These are phyloP conservation scores for Lycocorax pyrrhopterus DNA, from an alignment of 2,113 vertebrate species.

Conservation along the genomic window DNA sequence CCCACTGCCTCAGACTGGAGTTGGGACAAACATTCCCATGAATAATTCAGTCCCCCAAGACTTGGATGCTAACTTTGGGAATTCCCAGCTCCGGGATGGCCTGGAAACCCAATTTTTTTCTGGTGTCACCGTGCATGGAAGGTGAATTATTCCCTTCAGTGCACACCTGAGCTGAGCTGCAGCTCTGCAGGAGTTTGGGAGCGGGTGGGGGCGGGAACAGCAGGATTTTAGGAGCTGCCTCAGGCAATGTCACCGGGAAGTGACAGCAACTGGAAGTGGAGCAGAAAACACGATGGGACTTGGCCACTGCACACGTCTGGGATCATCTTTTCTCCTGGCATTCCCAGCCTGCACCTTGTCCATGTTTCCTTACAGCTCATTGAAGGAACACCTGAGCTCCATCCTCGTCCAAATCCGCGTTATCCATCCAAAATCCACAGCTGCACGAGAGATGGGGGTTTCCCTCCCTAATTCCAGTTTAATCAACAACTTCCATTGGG, in stretches of 20 bases:
- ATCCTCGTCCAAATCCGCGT: not conserved
- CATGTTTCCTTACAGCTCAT: not conserved
- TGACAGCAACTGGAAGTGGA: not conserved
- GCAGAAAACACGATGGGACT: constrained; percentile 31
- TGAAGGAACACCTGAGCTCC: not conserved
- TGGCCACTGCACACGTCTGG: not conserved
- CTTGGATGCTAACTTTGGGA: not conserved
- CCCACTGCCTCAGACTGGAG: not conserved
- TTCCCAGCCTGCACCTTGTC: not conserved
- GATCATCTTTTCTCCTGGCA: not conserved
- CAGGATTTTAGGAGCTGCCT: not conserved
- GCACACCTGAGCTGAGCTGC: not conserved
- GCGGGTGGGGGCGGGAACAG: not conserved
- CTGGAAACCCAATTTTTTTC: not conserved
- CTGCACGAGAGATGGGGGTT: not conserved
- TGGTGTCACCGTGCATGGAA: fast-evolving
- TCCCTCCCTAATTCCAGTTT: not conserved
- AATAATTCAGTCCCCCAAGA: not conserved
- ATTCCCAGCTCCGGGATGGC: not conserved
- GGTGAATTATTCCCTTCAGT: not conserved
- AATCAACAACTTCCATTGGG: not conserved
- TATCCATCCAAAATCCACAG: not conserved
- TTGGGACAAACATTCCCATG: fast-evolving
- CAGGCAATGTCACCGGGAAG: not conserved
- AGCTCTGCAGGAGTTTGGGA: not conserved